These are phyloP conservation scores for Xiphophorus couchianus DNA, from an alignment of 2,113 vertebrate species.

Conservation along the genomic window DNA sequence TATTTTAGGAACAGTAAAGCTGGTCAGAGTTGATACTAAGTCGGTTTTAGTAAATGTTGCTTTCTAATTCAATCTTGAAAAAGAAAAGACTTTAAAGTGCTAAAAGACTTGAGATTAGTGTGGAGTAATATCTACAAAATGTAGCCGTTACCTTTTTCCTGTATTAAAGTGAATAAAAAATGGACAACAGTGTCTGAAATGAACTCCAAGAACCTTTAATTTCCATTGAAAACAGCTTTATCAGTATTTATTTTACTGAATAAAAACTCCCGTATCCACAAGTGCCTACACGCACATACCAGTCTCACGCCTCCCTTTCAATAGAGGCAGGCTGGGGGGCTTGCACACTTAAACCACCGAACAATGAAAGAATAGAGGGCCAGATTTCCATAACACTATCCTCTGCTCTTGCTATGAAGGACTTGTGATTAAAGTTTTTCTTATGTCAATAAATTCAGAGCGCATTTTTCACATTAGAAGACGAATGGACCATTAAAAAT, in stretches of 20 bases:
- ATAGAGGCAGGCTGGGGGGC: constrained; percentile 16
- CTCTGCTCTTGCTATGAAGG: constrained; percentile 36
- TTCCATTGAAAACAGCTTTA: neutral
- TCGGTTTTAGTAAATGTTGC: too few relatives aligned
- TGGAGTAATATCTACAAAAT: neutral
- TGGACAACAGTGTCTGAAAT: too few relatives aligned
- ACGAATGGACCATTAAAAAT: neutral
- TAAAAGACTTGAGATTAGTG: neutral
- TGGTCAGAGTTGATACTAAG: too few relatives aligned
- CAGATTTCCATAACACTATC: constrained; percentile 74
- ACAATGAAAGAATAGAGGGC: constrained; percentile 70
- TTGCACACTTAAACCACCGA: constrained; percentile 42
- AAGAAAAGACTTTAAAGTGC: neutral
- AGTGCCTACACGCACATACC: constrained; percentile 47
- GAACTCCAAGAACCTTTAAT: neutral
- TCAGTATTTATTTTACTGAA: constrained; percentile 25
- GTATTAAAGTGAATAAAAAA: neutral
- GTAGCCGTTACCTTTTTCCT: neutral
- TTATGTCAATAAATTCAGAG: neutral
- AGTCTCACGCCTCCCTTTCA: constrained; percentile 40
- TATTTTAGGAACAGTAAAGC: neutral
- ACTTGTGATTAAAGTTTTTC: constrained; percentile 51
- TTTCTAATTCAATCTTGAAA: too few relatives aligned
- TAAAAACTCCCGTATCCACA: constrained; percentile 15
- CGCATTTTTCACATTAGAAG: constrained; percentile 17